These are phyloP conservation scores for Campylomormyrus numenius DNA, from an alignment of 2,113 vertebrate species.

Conservation along the genomic window DNA sequence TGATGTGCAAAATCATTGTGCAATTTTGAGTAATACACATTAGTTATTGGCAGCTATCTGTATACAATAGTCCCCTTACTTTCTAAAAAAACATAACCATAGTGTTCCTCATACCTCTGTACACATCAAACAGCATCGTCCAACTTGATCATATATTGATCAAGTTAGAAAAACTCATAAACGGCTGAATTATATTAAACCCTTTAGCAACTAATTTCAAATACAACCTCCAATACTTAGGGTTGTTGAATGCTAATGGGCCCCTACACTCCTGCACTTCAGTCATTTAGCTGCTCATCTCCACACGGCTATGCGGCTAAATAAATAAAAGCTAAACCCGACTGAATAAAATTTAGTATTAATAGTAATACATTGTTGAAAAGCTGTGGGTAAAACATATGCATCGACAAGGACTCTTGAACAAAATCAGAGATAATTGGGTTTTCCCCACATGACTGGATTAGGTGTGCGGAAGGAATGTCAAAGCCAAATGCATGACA, in stretches of 20 bases:
- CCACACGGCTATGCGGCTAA: neutral
- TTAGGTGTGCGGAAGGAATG: neutral
- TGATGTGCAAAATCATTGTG: neutral
- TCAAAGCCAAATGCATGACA: neutral
- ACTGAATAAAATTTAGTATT: neutral
- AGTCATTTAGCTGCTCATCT: neutral
- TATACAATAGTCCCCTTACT: neutral
- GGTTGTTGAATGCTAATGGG: neutral
- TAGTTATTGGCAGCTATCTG: neutral
- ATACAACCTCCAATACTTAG: neutral
- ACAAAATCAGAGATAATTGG: neutral
- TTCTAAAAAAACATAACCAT: neutral
- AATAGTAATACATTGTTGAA: neutral
- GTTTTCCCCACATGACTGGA: neutral
- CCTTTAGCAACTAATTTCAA: neutral
- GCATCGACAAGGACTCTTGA: neutral
- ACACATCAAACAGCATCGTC: neutral
- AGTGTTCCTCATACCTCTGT: neutral
- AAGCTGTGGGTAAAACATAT: neutral
- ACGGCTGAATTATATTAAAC: neutral
- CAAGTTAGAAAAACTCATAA: neutral
- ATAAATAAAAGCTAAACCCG: neutral
- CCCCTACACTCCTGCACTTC: neutral
- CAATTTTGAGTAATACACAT: neutral
- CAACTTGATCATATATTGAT: neutral